Evolutionary conservation across 1,140 invertebrate species (phyloP), one percentile per base, ranked within the genome.

Genomic region (Hyles euphorbiae): DNA sequence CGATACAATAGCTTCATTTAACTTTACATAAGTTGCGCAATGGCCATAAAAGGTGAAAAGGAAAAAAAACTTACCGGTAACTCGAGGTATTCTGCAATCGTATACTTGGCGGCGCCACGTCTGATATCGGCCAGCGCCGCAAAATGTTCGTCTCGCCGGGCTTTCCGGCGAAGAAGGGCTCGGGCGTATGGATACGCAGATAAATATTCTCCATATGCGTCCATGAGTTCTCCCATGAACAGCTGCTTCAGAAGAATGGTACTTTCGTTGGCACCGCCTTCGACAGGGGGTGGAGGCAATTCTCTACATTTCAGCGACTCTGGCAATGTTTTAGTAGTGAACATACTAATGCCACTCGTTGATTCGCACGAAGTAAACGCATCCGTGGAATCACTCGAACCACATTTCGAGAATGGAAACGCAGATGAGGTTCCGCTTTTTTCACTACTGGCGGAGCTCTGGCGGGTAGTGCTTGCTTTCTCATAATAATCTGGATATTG

Each of bases 331-430:
- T 85, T 87, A 22, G 78, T 68, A 50, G 70, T 70, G 54, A 85
- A 83, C 33, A 75, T 78, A 68, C 83, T 83, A 8, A 84, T 75
- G 33, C 83, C 83, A 54, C 83, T 86, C 50, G 82, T 82, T 22
- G 86, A 88, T 53, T 87, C 83, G 58, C 86, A 87, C 34, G 83
- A 88, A 11, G 81, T 81, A 34, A 82, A 87, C 22, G 78, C 81
- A 10, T 81, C 76, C 12, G 82, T 78, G 1, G 82, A 83, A 74
- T 88, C 82, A 53, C 83, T 88, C 58, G 83, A 87, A 65, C 83
- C 83, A 58, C 86, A 87, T 76, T 88, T 88, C 46, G 83, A 88
- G 72, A 84, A 86, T 54, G 80, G 86, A 78, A 87, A 88, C 55
- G 80, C 86, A 61, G 86, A 86, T 54, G 86, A 88, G 47, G 70